These are phyloP conservation scores for Mycogona germanica DNA, from an alignment of 2,888 invertebrate genomes.

Conservation along the genomic window DNA sequence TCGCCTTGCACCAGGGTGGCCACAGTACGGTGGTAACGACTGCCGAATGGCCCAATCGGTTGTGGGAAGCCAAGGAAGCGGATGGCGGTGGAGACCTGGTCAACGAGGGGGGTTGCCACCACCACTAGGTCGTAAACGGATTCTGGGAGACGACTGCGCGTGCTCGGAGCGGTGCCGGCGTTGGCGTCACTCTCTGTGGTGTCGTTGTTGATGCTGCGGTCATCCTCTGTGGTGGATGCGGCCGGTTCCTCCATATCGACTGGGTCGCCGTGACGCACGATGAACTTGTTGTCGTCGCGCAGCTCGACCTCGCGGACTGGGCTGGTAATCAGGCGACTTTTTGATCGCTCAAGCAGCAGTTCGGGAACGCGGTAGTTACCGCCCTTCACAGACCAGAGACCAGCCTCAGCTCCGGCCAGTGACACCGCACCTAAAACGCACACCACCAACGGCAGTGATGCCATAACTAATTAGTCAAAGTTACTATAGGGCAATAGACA, in stretches of 20 bases:
- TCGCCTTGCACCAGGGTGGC: constrained; percentile 33
- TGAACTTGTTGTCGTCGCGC: constrained; percentile 25
- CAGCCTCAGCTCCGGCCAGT: constrained; percentile 32
- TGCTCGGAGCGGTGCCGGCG: neutral
- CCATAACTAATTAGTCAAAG: too few relatives aligned
- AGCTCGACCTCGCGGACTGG: constrained; percentile 25
- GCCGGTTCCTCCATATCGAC: too few relatives aligned
- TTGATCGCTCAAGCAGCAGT: constrained; percentile 27
- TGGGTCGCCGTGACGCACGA: too few relatives aligned
- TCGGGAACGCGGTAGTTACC: constrained; percentile 31
- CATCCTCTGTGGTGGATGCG: too few relatives aligned
- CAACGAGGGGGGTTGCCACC: constrained; percentile 32
- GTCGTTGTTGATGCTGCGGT: neutral
- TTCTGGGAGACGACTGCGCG: neutral
- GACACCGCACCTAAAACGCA: constrained; percentile 34
- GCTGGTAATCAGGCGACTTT: constrained; percentile 27
- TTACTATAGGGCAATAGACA: too few relatives aligned
- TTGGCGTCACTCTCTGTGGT: neutral
- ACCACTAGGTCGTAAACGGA: constrained; percentile 32
- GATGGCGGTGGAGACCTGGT: constrained; percentile 26
- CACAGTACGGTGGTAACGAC: constrained; percentile 29
- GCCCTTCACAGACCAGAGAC: constrained; percentile 34
- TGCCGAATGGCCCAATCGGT: constrained; percentile 20
- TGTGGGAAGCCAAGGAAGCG: constrained; percentile 30
- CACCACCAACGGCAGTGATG: too few relatives aligned